Evolutionary conservation across 1,140 invertebrate genomes (phyloP).

Genomic region (Conus betulinus): DNA sequence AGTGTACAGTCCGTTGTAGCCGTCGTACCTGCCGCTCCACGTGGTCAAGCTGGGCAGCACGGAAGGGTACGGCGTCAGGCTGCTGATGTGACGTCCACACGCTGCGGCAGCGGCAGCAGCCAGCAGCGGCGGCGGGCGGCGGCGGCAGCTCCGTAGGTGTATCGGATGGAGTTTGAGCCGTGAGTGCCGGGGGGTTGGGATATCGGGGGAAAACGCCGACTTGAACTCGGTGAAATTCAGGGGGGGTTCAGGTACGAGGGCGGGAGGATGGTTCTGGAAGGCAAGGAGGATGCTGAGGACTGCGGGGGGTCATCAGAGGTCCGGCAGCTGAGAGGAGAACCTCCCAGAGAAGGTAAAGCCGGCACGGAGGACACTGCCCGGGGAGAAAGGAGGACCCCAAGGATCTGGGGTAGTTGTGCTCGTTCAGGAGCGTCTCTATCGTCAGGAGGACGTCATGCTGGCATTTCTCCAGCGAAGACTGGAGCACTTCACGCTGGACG

Average conservation of each 20-base stretch:
- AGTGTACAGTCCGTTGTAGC: conserved; percentile 50
- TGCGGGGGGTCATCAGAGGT: not conserved
- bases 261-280: conserved; percentile 23
- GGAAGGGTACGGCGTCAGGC: conserved; percentile 60
- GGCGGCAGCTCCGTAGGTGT: conserved; percentile 47
- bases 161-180: conserved; percentile 51
- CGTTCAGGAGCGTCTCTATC: conserved; percentile 83
- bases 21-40: conserved; percentile 46
- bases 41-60: conserved; percentile 50
- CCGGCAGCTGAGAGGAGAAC: too few species aligned
- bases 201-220: conserved; percentile 69
- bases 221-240: conserved; percentile 48
- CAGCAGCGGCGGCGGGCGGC: not conserved
- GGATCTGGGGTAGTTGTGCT: conserved; percentile 41
- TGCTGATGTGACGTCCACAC: conserved; percentile 43
- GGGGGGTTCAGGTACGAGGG: conserved; percentile 40
- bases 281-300: conserved; percentile 21
- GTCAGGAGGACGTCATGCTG: conserved; percentile 91
- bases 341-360: not conserved
- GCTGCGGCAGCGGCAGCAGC: not conserved
- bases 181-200: conserved; percentile 46
- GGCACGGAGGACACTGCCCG: not conserved
- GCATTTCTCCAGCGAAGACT: conserved; percentile 84
- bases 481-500: conserved; percentile 88
- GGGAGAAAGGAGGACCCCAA: not conserved